Conservation (phyloP, 2,797 vertebrate genomes). For the Sebastes matsubarae region DNA sequence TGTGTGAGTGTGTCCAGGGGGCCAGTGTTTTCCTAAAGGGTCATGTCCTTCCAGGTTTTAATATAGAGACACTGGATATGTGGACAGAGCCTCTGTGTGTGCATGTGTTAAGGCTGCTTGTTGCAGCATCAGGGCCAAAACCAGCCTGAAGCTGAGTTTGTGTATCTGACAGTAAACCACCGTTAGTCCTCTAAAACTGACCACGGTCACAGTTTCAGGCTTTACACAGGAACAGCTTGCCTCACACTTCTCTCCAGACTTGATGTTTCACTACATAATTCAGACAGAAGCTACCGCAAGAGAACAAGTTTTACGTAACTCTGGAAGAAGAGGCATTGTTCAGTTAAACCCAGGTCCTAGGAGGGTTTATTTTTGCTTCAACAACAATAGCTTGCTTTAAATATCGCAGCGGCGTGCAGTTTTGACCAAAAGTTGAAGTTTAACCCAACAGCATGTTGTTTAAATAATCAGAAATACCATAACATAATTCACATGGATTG, state of each 20-base stretch:
- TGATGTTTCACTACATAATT: constrained; percentile 23
- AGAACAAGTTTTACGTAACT: neutral
- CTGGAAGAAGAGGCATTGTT: constrained; percentile 26
- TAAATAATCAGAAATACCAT: neutral
- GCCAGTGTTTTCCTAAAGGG: constrained; percentile 74
- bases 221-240: neutral
- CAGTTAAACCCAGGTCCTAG: neutral
- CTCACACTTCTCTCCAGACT: constrained; percentile 16
- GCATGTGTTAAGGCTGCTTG: constrained; percentile 26
- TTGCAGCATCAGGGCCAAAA: constrained; percentile 52
- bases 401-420: neutral
- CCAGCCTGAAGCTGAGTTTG: constrained; percentile 39
- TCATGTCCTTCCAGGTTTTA: constrained; percentile 78
- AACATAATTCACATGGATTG: neutral
- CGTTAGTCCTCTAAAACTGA: constrained; percentile 35
- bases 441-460: neutral
- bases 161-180: constrained; percentile 49
- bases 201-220: constrained; percentile 21
- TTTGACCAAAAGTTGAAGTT: constrained; percentile 9
- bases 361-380: constrained; percentile 3
- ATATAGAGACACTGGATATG: constrained; percentile 77
- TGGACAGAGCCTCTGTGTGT: constrained; percentile 60
- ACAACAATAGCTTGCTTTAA: neutral
- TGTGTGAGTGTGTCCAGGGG: constrained; percentile 49
- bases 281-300: constrained; percentile 25